A percentile compares a stretch with the other conserved stretches of the same genome.
Conservation (phyloP, 2,888 invertebrate species). For the Spialia ferax region DNA sequence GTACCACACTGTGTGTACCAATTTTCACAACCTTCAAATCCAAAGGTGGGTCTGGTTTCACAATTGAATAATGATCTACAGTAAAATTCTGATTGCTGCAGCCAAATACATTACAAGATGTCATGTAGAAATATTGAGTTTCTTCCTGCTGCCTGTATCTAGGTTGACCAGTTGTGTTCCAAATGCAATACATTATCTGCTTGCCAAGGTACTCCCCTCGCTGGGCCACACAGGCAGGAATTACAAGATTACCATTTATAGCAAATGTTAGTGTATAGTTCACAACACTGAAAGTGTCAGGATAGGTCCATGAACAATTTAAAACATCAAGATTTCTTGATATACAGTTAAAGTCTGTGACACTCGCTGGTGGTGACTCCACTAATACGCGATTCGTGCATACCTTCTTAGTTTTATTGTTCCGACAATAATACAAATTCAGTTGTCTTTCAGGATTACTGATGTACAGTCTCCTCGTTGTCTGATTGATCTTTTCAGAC, state of each 20-base stretch:
- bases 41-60: slow-evolving; percentile 69
- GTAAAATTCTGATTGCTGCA: slow-evolving; percentile 76
- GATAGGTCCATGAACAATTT: slow-evolving; percentile 91
- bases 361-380: slow-evolving; percentile 87
- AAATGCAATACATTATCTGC: slow-evolving; percentile 60
- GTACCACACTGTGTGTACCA: slow-evolving; percentile 68
- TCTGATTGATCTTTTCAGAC: slow-evolving; percentile 86
- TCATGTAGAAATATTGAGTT: slow-evolving; percentile 86
- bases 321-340: slow-evolving; percentile 91
- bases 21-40: slow-evolving; percentile 60
- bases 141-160: slow-evolving; percentile 78
- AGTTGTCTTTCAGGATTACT: slow-evolving; percentile 83
- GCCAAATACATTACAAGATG: slow-evolving; percentile 88
- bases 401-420: slow-evolving; percentile 59
- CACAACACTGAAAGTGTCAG: slow-evolving; percentile 69
- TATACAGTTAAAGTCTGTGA: slow-evolving; percentile 90
- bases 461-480: slow-evolving; percentile 87
- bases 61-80: slow-evolving; percentile 86
- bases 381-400: slow-evolving; percentile 68
- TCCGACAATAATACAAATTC: slow-evolving; percentile 85
- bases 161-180: slow-evolving; percentile 65
- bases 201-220: slow-evolving; percentile 45
- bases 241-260: slow-evolving; percentile 56
- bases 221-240: slow-evolving; percentile 55
- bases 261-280: slow-evolving; percentile 64